Percentiles rank a stretch among this genome's conserved stretches.
These are phyloP conservation scores for Esox niger DNA, from an alignment of 2,113 vertebrate species.

Conservation along the genomic window DNA sequence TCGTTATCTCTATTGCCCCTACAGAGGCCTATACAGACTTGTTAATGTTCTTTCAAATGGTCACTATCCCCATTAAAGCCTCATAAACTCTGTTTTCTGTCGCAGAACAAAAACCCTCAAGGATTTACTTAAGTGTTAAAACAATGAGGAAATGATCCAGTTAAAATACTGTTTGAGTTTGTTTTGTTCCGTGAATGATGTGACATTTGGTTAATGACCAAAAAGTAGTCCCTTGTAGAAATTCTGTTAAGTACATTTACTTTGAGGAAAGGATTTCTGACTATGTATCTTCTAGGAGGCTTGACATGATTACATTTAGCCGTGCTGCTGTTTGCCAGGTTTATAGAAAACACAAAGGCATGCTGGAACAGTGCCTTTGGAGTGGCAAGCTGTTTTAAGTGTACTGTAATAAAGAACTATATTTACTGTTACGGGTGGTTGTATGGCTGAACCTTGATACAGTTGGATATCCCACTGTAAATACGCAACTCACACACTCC, in stretches of 20 bases:
- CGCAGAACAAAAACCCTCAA: constrained; percentile 9
- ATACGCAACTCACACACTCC: constrained; percentile 36
- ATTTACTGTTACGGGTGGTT: constrained; percentile 45
- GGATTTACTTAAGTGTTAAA: constrained; percentile 41
- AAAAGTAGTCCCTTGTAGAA: neutral
- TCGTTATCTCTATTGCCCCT: constrained; percentile 27
- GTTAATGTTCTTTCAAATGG: constrained; percentile 19
- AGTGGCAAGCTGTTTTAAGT: constrained; percentile 30
- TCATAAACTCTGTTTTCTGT: constrained; percentile 20
- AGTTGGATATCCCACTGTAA: constrained; percentile 50
- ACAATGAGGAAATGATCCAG: constrained; percentile 20
- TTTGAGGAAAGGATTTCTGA: constrained; percentile 28
- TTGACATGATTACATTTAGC: constrained; percentile 14
- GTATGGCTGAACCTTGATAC: constrained; percentile 46
- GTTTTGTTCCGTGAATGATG: neutral
- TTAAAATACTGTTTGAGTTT: constrained; percentile 28
- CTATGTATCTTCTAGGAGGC: constrained; percentile 22
- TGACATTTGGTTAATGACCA: constrained; percentile 2
- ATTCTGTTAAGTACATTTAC: constrained; percentile 36
- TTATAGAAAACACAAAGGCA: constrained; percentile 40
- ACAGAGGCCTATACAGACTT: constrained; percentile 8
- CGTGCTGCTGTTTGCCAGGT: constrained; percentile 40
- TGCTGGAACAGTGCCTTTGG: constrained; percentile 28
- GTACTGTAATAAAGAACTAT: constrained; percentile 55
- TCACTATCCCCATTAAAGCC: constrained; percentile 20